phyloP scores from a whole-genome alignment of 2,888 invertebrate species.

The Lepidochrysops patricia region DNA sequence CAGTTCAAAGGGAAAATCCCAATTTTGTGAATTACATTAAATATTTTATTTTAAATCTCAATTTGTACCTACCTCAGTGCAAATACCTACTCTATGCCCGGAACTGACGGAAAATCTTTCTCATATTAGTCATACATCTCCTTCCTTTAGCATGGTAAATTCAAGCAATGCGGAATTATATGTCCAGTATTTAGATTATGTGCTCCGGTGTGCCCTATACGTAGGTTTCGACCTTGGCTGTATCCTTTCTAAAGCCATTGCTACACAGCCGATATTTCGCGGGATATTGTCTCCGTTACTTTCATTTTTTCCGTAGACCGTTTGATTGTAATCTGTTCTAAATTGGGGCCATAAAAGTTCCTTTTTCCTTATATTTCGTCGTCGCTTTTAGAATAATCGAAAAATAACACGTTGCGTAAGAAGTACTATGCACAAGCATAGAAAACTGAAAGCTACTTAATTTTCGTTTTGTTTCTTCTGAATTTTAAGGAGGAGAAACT shows the following conservation, averaged over 20 bases:
- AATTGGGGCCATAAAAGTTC: neutral
- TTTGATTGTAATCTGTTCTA: neutral
- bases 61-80: no score
- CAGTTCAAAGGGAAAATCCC: no score
- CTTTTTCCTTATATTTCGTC: neutral
- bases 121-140: neutral
- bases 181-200: neutral
- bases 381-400: no score
- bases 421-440: no score
- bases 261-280: conserved; percentile 20
- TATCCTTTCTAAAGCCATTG: conserved; percentile 36
- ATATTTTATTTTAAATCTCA: no score
- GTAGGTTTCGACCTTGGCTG: conserved; percentile 27
- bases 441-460: no score
- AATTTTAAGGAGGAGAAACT: no score
- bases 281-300: conserved; percentile 13
- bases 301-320: conserved; percentile 11
- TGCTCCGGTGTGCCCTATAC: neutral
- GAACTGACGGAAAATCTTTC: neutral
- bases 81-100: neutral
- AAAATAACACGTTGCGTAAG: no score
- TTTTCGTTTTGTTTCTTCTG: no score
- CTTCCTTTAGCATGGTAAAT: neutral
- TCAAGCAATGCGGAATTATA: conserved; percentile 4
- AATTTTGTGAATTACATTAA: no score